phyloP scores from a whole-genome alignment of 2,888 invertebrate species.

The Branchellion lobata region DNA sequence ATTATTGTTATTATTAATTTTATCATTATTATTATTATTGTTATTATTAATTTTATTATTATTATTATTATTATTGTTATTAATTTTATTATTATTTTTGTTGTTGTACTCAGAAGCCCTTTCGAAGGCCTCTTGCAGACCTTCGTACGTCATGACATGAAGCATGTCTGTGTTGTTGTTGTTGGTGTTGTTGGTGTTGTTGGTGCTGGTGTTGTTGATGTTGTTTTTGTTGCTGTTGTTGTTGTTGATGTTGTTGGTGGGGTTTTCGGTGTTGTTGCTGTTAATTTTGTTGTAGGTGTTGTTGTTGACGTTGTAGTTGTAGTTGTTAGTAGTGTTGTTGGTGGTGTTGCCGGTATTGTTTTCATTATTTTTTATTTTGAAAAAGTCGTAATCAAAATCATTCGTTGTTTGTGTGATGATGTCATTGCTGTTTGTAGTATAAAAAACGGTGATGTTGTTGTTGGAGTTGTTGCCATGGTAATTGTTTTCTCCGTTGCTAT shows the following conservation, averaged over 20 bases:
- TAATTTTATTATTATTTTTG: slow-evolving; percentile 8
- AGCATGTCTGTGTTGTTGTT: not conserved
- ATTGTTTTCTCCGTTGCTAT: no score
- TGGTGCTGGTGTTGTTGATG: not conserved
- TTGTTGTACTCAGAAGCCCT: not conserved
- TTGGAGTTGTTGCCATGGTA: no score
- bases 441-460: no score
- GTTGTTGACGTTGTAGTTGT: not conserved
- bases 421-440: no score
- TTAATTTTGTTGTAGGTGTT: not conserved
- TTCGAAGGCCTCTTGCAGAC: not conserved
- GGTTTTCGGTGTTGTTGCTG: not conserved
- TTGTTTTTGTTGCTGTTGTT: not conserved
- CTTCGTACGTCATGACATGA: not conserved
- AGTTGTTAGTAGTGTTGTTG: not conserved
- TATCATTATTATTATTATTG: not conserved
- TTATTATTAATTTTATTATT: not conserved
- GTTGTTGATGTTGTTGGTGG: not conserved
- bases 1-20: not conserved
- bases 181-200: slow-evolving; percentile 7
- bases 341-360: not conserved
- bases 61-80: slow-evolving; percentile 30
- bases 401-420: not conserved
- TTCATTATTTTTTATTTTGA: not conserved
- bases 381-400: not conserved